A percentile compares a stretch with the other conserved stretches of the same genome.
These are phyloP conservation scores for Botia almorhae DNA, from an alignment of 2,797 vertebrate species.

Conservation along the genomic window DNA sequence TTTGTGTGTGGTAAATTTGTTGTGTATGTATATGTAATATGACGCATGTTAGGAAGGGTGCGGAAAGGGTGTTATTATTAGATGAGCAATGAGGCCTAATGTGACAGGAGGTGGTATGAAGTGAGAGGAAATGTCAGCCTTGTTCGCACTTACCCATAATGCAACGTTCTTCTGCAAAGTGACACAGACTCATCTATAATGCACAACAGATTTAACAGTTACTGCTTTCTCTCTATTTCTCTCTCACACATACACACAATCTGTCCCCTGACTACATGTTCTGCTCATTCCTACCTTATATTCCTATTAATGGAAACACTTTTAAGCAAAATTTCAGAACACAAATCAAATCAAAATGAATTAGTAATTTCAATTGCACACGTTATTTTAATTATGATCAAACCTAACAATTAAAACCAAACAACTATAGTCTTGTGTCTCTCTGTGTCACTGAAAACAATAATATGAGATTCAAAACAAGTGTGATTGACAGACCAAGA, in stretches of 20 bases:
- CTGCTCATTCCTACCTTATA: neutral
- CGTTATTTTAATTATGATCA: no score
- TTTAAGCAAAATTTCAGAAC: neutral
- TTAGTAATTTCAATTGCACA: neutral
- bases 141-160: conserved; percentile 25
- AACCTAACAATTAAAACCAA: neutral
- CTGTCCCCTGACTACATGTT: neutral
- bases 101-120: conserved; percentile 32
- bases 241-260: neutral
- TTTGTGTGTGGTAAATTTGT: neutral
- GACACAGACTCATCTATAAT: conserved; percentile 28
- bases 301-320: neutral
- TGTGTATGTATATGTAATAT: neutral
- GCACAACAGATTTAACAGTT: conserved; percentile 3
- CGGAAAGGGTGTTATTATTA: conserved; percentile 21
- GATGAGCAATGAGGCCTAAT: conserved; percentile 41
- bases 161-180: conserved; percentile 7
- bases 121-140: conserved; percentile 29
- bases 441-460: neutral
- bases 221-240: neutral
- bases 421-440: neutral
- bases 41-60: neutral
- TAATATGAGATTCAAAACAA: neutral
- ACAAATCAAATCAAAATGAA: neutral
- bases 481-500: neutral